A percentile compares a stretch with the other conserved stretches of the same genome.
phyloP scores from a whole-genome alignment of 2,888 invertebrate genomes.

The Stegophylla sp. region DNA sequence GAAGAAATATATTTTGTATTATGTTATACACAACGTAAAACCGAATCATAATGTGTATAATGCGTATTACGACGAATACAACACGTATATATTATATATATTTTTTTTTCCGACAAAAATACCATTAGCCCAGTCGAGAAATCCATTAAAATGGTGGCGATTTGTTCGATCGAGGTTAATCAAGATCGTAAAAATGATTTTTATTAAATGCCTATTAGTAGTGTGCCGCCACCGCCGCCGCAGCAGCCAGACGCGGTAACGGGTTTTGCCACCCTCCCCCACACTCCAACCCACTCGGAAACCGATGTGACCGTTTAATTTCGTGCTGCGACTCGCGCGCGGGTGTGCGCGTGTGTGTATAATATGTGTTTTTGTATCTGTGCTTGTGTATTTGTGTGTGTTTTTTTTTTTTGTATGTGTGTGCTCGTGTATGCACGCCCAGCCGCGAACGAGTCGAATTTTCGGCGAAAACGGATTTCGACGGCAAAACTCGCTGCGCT shows the following conservation, averaged over 20 bases:
- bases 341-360: too few species aligned
- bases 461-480: too few species aligned
- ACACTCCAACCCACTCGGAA: neutral
- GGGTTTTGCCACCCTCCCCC: neutral
- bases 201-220: slow-evolving; percentile 34
- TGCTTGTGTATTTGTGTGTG: too few species aligned
- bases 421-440: too few species aligned
- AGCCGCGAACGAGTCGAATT: too few species aligned
- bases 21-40: too few species aligned
- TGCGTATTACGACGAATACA: too few species aligned
- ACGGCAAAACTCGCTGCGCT: too few species aligned
- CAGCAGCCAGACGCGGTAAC: neutral
- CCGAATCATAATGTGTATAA: slow-evolving; percentile 27
- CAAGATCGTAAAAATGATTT: slow-evolving; percentile 42
- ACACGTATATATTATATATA: too few species aligned
- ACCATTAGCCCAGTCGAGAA: slow-evolving; percentile 45
- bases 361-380: too few species aligned
- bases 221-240: neutral
- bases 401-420: too few species aligned
- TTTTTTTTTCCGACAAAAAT: slow-evolving; percentile 28
- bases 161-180: slow-evolving; percentile 39
- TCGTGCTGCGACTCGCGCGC: neutral
- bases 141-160: slow-evolving; percentile 49
- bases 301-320: slow-evolving; percentile 5
- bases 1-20: neutral